phyloP scores from a whole-genome alignment of 2,797 vertebrate genomes.

The Cygnus olor region DNA sequence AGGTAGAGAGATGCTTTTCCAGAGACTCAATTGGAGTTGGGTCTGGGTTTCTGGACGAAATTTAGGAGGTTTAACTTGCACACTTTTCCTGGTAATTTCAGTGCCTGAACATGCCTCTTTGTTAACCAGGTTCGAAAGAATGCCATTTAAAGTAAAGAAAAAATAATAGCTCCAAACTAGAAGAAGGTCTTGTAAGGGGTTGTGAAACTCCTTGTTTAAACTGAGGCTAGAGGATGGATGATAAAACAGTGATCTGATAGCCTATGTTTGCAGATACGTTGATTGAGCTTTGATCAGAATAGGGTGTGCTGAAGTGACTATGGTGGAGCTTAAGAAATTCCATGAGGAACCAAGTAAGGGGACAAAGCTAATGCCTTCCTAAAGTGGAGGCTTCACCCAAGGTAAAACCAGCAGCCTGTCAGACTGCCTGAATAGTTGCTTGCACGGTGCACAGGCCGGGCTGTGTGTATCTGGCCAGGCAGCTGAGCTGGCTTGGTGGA shows the following conservation, averaged over 20 bases:
- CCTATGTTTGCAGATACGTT: not conserved
- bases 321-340: not conserved
- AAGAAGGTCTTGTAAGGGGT: not conserved
- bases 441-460: not conserved
- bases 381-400: accelerated
- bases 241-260: not conserved
- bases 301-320: not conserved
- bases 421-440: not conserved
- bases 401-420: not conserved
- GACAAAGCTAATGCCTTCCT: not conserved
- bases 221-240: not conserved
- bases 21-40: not conserved
- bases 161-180: not conserved
- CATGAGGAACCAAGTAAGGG: accelerated
- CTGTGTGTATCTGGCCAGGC: accelerated
- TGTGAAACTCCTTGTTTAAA: not conserved
- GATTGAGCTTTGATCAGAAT: not conserved
- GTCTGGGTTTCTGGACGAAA: not conserved
- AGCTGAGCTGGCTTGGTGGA: not conserved
- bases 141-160: not conserved
- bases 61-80: not conserved
- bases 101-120: not conserved
- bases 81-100: not conserved
- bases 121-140: not conserved
- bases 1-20: not conserved